Evolutionary conservation across 2,888 invertebrate species (phyloP).

Genomic region (Andrena marginata): DNA sequence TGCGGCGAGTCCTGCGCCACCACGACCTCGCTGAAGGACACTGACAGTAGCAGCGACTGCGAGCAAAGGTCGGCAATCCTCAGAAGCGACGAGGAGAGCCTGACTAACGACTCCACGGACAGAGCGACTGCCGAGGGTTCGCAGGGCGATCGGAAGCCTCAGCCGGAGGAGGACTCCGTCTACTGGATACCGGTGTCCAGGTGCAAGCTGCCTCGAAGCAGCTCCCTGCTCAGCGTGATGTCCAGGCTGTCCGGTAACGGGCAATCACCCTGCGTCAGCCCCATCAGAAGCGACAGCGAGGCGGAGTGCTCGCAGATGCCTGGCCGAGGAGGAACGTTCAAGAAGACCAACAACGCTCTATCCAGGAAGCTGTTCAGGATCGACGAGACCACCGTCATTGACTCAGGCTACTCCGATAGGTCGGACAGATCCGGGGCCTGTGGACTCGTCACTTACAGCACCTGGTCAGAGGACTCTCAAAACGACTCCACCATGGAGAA

Average conservation of each 20-base stretch:
- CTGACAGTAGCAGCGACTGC: slow-evolving; percentile 67
- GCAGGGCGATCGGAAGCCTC: background rate
- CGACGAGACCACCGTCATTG: slow-evolving; percentile 68
- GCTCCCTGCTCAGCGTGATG: slow-evolving; percentile 70
- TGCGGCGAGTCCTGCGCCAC: slow-evolving; percentile 55
- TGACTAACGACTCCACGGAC: background rate
- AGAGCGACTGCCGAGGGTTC: background rate
- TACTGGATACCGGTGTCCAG: slow-evolving; percentile 72
- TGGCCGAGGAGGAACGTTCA: background rate
- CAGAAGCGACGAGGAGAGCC: slow-evolving; percentile 32
- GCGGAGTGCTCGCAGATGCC: background rate
- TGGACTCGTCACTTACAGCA: background rate
- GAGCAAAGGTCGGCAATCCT: slow-evolving; percentile 46
- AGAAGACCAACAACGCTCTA: background rate
- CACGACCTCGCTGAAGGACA: slow-evolving; percentile 67
- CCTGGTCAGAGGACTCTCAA: slow-evolving; percentile 29
- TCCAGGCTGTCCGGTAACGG: slow-evolving; percentile 37
- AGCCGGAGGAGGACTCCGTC: slow-evolving; percentile 65
- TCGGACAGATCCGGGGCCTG: slow-evolving; percentile 49
- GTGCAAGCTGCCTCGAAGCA: slow-evolving; percentile 61
- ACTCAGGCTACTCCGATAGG: slow-evolving; percentile 76
- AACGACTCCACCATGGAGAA: slow-evolving; percentile 3
- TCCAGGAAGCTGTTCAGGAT: slow-evolving; percentile 59
- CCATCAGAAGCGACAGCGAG: slow-evolving; percentile 58
- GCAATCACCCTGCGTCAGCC: slow-evolving; percentile 71